Base-by-base conservation (phyloP, 2,888 invertebrate species). In the Ennomos erosarius region DNA sequence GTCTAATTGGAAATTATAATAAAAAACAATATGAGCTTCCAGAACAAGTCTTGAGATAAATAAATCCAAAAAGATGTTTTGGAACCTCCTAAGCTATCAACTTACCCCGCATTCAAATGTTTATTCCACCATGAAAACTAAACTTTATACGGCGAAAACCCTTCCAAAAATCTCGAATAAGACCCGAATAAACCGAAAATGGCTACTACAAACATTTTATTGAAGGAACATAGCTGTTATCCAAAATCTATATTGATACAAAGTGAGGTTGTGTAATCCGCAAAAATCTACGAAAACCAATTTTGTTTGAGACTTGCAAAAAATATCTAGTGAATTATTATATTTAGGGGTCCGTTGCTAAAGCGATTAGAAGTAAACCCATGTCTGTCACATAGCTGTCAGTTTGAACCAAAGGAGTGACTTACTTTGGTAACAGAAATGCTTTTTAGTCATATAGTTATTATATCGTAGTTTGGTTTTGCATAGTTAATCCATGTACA, bases 121-220 rank as follows among this genome's bases (percentile, higher is more conserved):
- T 56, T 51, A 51, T 40, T 38, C 40, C 50, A 51, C 55, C 16
- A 50, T 50, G 35, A 56, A 56, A 45, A 34, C 36, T 37, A 36
- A 46, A 37, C 42, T 57, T 47, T 51, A 46, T 46, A 45, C 26
- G 9, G 16, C 45, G 16, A 8, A 16, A 49, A 53, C 53, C 48
- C 44, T 53, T 44, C 26, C 26, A 43, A 53, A 58, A 13, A 55
- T 26, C 44, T 36, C 33, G 37, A 43, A 8, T 35, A 43, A 38
- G 44, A 42, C 44, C 13, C 35, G 12, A 57, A 52, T 51, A 57
- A 50, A 51, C 51, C 13, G 48, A 40, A 49, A 58, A 43, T 11
- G 37, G 38, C 38, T 10, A 53, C 38, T 45, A 43, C 52, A 53
- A 53, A 58, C 53, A 58, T 58, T 58, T 53, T 48, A 53, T 44